Evolutionary conservation across 2,113 vertebrate species (phyloP).

Genomic region (Oryzias curvinotus): DNA sequence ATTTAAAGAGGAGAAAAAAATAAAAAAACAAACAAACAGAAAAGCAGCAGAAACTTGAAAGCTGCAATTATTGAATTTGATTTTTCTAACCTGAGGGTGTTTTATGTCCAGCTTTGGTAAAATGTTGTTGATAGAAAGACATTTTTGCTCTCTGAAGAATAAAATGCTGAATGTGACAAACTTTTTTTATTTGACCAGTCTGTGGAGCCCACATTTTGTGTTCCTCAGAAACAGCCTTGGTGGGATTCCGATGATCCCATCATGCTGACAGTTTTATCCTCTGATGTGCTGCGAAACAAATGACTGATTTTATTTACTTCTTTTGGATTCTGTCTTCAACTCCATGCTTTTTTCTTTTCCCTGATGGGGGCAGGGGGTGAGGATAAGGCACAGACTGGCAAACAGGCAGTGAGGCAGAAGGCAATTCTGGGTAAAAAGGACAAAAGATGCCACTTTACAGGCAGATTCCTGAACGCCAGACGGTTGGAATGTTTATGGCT

Average conservation of each 20-base stretch:
- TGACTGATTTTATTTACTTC: constrained; percentile 11
- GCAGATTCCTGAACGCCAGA: constrained; percentile 42
- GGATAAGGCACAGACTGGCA: constrained; percentile 26
- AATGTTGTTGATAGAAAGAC: no score
- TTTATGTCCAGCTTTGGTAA: no score
- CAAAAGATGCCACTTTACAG: constrained; percentile 39
- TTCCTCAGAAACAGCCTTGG: no score
- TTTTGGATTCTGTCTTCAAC: constrained; percentile 7
- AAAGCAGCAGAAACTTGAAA: constrained; percentile 2
- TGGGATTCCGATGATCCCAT: no score
- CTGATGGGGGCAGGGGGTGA: not conserved
- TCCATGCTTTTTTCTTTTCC: not conserved
- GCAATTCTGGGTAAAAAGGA: constrained; percentile 42
- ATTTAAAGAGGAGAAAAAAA: constrained; percentile 53
- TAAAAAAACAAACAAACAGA: constrained; percentile 1
- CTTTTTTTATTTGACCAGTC: no score
- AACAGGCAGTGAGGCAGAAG: constrained; percentile 25
- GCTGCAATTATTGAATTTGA: not conserved
- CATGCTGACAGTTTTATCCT: no score
- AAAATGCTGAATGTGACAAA: no score
- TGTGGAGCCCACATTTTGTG: no score
- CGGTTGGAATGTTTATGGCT: constrained; percentile 46
- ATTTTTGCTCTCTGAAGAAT: no score
- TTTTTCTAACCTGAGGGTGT: no score
- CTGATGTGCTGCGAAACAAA: not conserved